Percentiles rank a stretch among this genome's conserved stretches.
Evolutionary conservation across 1,140 invertebrate species (phyloP).

Genomic region (Brachionus rotundiformis): DNA sequence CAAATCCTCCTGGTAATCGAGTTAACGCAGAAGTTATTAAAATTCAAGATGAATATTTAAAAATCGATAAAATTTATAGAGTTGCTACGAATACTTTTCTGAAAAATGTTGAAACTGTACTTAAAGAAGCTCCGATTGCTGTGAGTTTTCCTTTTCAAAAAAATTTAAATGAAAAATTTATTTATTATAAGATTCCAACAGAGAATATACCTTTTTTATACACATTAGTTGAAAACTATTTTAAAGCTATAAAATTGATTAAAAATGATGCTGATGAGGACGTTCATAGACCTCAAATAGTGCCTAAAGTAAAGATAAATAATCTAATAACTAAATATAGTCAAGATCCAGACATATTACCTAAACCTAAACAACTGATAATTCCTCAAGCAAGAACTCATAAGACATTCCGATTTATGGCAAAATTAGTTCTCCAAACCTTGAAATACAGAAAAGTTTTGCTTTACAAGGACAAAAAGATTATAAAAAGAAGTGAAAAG

Average conservation of each 20-base stretch:
- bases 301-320: neutral
- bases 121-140: neutral
- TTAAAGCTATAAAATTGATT: neutral
- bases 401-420: neutral
- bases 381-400: neutral
- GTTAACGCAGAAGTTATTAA: slow-evolving; percentile 74
- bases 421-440: neutral
- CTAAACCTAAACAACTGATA: neutral
- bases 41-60: slow-evolving; percentile 80
- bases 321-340: neutral
- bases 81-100: slow-evolving; percentile 26
- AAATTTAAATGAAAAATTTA: neutral
- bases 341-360: slow-evolving; percentile 14
- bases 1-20: slow-evolving; percentile 70
- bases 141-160: neutral
- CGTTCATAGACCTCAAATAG: neutral
- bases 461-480: slow-evolving; percentile 13
- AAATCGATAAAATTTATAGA: slow-evolving; percentile 67
- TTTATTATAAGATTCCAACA: neutral
- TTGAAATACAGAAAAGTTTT: slow-evolving; percentile 18
- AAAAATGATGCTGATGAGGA: neutral
- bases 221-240: slow-evolving; percentile 31
- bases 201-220: slow-evolving; percentile 49
- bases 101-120: slow-evolving; percentile 24
- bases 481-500: slow-evolving; percentile 27